A percentile compares a stretch with the other conserved stretches of the same genome.
phyloP scores from a whole-genome alignment of 2,888 invertebrate genomes.

The Cerastis leucographa region DNA sequence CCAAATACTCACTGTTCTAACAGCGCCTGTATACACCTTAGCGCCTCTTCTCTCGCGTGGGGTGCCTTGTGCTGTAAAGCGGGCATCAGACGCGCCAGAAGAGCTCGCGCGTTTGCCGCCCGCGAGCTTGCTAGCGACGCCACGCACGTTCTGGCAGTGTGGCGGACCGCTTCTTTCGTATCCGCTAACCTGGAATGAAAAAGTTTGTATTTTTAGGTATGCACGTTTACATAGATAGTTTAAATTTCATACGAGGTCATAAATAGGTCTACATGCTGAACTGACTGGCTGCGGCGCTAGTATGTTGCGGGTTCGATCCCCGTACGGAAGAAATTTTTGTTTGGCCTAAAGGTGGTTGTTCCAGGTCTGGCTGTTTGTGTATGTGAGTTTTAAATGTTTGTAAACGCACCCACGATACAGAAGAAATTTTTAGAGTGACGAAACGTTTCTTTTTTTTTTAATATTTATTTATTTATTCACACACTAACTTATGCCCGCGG shows the following conservation, averaged over 20 bases:
- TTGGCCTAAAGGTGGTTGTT: too few species aligned
- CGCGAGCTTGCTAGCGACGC: slow-evolving; percentile 78
- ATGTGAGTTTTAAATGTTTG: too few species aligned
- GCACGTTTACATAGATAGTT: neutral
- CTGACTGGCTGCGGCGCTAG: too few species aligned
- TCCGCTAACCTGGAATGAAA: slow-evolving; percentile 82
- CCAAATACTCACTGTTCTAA: slow-evolving; percentile 87
- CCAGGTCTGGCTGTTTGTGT: too few species aligned
- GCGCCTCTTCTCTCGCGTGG: slow-evolving; percentile 97
- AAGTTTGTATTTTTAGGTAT: neutral
- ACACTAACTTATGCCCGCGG: too few species aligned
- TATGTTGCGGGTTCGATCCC: too few species aligned
- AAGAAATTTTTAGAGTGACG: too few species aligned
- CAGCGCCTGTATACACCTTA: slow-evolving; percentile 95
- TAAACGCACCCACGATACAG: too few species aligned
- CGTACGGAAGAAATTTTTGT: too few species aligned
- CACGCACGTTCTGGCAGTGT: slow-evolving; percentile 82
- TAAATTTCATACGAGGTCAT: too few species aligned
- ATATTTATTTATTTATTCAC: too few species aligned
- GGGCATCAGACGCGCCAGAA: slow-evolving; percentile 83
- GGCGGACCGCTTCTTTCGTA: slow-evolving; percentile 86
- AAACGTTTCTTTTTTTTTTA: too few species aligned
- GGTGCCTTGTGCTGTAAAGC: slow-evolving; percentile 97
- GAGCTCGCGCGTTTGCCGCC: slow-evolving; percentile 80
- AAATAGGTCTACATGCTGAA: neutral